A percentile compares a stretch with the other conserved stretches of the same genome.
phyloP scores from a whole-genome alignment of 2,888 invertebrate genomes.

The Leptothorax acervorum region DNA sequence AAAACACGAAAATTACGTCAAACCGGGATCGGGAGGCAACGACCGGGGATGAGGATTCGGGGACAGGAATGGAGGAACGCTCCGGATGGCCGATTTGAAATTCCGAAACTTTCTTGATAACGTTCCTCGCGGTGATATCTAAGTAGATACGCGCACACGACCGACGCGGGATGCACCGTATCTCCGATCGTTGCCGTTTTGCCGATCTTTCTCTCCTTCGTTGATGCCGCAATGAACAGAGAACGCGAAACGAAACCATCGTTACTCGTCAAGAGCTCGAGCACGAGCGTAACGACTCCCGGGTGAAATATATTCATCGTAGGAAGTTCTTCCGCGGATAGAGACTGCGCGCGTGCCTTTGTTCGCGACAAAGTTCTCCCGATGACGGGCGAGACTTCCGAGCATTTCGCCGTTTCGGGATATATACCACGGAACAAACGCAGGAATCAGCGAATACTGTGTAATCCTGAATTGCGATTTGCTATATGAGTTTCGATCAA shows the following conservation, averaged over 20 bases:
- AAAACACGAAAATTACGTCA: constrained; percentile 73
- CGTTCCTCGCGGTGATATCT: constrained; percentile 67
- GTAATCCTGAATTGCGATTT: not conserved
- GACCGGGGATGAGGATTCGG: constrained; percentile 17
- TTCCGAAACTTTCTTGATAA: constrained; percentile 81
- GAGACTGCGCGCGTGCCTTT: constrained; percentile 30
- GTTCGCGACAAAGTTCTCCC: constrained; percentile 40
- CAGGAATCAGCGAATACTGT: not conserved
- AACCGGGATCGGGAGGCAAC: constrained; percentile 55
- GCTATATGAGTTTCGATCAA: not conserved
- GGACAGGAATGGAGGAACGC: constrained; percentile 36
- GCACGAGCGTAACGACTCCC: constrained; percentile 48
- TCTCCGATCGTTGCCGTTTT: constrained; percentile 53
- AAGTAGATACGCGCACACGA: constrained; percentile 60
- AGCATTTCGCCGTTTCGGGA: not conserved
- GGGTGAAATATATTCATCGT: constrained; percentile 66
- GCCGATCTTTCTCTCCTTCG: not conserved
- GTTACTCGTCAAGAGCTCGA: constrained; percentile 60
- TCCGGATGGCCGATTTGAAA: constrained; percentile 75
- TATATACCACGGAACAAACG: not conserved
- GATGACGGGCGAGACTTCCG: constrained; percentile 3
- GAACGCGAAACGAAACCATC: constrained; percentile 54
- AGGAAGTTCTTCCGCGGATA: constrained; percentile 33
- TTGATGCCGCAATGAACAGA: not conserved
- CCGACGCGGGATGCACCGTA: constrained; percentile 43